Conservation (phyloP, 92 coral and sea anemone genomes). For the Heliopora coerulea region DNA sequence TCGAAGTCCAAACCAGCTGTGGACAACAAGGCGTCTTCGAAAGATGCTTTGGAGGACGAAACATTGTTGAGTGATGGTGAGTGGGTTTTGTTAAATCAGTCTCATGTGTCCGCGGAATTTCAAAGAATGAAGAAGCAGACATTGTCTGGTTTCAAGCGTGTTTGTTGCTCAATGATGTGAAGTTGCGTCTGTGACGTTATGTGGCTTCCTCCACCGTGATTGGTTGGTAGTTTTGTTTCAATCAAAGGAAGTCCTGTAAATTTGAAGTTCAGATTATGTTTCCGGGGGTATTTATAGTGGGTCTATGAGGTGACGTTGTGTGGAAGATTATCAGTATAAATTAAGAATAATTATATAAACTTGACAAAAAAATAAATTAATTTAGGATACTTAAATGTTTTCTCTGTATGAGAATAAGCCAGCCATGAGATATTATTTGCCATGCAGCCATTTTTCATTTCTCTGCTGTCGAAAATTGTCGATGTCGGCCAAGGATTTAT, state of each 20-base stretch:
- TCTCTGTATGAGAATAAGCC: too few relatives aligned
- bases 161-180: constrained; percentile 35
- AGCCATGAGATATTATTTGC: too few relatives aligned
- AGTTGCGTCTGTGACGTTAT: not conserved
- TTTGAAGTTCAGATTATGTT: not conserved
- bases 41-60: not conserved
- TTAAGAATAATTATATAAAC: not conserved
- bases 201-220: not conserved
- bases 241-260: not conserved
- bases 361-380: too few relatives aligned
- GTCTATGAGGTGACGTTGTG: not conserved
- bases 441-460: too few relatives aligned
- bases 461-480: too few relatives aligned
- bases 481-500: too few relatives aligned
- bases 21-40: not conserved
- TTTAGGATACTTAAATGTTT: too few relatives aligned
- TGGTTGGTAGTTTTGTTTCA: not conserved
- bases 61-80: not conserved
- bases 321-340: not conserved
- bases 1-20: not conserved
- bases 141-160: constrained; percentile 31
- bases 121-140: constrained; percentile 25
- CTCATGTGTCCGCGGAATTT: constrained; percentile 25
- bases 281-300: not conserved
- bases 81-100: constrained; percentile 21